Conservation (phyloP, 2,888 invertebrate genomes). For the Pimpla rufipes region DNA sequence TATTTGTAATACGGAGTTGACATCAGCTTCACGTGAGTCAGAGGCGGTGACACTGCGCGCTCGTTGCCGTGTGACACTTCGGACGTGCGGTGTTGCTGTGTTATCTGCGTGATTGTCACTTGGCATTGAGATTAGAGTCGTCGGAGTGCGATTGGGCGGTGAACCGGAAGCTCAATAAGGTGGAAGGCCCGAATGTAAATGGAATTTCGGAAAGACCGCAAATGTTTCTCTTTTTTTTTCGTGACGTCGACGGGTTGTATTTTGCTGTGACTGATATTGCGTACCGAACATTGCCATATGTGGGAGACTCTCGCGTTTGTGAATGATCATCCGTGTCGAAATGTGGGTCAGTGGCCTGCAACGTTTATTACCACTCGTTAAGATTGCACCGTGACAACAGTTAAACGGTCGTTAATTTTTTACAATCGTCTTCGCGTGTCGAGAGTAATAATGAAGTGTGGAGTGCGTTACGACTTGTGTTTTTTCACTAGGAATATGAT, state of each 20-base stretch:
- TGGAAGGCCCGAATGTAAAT: background rate
- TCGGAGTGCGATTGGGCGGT: background rate
- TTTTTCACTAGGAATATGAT: background rate
- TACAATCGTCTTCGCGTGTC: background rate
- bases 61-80: background rate
- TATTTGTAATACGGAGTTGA: background rate
- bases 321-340: background rate
- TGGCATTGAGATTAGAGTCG: conserved; percentile 15
- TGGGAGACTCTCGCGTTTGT: background rate
- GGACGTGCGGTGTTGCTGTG: background rate
- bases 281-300: background rate
- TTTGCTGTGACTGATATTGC: too few species aligned
- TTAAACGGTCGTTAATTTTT: background rate
- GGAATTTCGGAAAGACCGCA: background rate
- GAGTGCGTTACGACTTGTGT: background rate
- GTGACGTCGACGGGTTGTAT: background rate
- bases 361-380: background rate
- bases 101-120: conserved; percentile 1
- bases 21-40: conserved; percentile 18
- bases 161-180: background rate
- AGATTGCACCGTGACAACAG: background rate
- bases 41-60: background rate
- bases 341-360: background rate
- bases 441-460: background rate
- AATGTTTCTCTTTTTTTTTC: background rate